phyloP scores from a whole-genome alignment of 2,113 vertebrate species.

The Nothobranchius kuhntae region DNA sequence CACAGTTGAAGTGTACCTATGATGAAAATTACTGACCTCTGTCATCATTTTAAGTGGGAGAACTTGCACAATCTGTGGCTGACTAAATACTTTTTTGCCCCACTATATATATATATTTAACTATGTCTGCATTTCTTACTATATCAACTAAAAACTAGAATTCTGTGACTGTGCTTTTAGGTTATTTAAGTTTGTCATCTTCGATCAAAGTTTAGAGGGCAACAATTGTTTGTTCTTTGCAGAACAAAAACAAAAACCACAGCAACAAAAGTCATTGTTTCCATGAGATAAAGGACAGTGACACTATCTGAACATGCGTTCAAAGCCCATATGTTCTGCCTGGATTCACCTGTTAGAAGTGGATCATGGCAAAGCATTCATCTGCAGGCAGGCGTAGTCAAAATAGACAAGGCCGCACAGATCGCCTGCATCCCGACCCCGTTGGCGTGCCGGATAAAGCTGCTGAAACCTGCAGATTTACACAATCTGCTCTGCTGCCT shows the following conservation, averaged over 20 bases:
- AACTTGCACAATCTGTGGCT: too few relatives aligned
- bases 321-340: slow-evolving; percentile 70
- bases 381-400: slow-evolving; percentile 74
- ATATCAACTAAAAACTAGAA: too few relatives aligned
- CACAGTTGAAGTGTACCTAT: too few relatives aligned
- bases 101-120: too few relatives aligned
- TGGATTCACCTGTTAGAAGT: slow-evolving; percentile 44
- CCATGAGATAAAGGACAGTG: slow-evolving; percentile 47
- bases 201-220: slow-evolving; percentile 42
- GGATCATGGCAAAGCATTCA: slow-evolving; percentile 56
- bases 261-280: slow-evolving; percentile 54
- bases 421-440: slow-evolving; percentile 62
- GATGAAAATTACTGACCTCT: too few relatives aligned
- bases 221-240: slow-evolving; percentile 59
- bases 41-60: too few relatives aligned
- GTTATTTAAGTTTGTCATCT: slow-evolving; percentile 15
- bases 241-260: slow-evolving; percentile 60
- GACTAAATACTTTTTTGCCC: too few relatives aligned
- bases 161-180: background rate
- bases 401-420: slow-evolving; percentile 74
- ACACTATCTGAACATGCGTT: slow-evolving; percentile 57
- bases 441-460: slow-evolving; percentile 35
- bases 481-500: slow-evolving; percentile 30
- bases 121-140: too few relatives aligned
- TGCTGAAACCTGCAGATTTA: slow-evolving; percentile 44